Evolutionary conservation across 2,888 invertebrate species (phyloP), one percentile per base, ranked within the genome.

Genomic region (Oscheius sp.): DNA sequence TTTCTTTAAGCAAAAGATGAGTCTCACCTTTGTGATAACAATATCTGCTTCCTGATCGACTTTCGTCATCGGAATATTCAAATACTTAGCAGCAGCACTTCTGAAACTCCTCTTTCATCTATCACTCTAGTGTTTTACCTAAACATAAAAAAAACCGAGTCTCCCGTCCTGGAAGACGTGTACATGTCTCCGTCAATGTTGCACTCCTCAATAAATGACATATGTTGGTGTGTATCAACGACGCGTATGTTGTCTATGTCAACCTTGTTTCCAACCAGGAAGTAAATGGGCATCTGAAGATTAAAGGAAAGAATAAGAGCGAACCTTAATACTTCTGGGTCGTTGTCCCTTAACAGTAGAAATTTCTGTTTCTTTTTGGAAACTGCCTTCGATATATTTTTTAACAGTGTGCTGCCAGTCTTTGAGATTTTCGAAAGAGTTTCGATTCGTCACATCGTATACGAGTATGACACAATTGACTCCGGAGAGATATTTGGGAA

Each of bases 391-490:
- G n/a, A 45, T 20, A 41, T 41, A 20, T 36, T 44, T 3, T 0
- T 22, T 14, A n/a, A 61, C 45, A 17, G 32, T 24, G 24, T 28
- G 32, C 2, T 92, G 88, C 94, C 94, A 94, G 61, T 90, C 89
- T 41, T 89, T 88, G 20, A 93, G 87, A 82, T 90, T 91, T 67
- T 92, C 92, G 86, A 94, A 94, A 86, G 92, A 93, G 77, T 90
- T 72, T n/a, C 59, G 54, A 86, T 92, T 92, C 38, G 93, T 92
- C 65, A 94, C 90, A 86, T 94, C 94, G 86, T 93, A 94, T 0
- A 93, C 92, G 73, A 94, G 88, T 61, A 94, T 86, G 62, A 93
- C 90, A n/a, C 88, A 88, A 78, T 88, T 85, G 61, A 87, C 86
- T 50, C 88, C 88, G 81, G 56, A 61, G 20, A 89, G 82, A 81